These are phyloP conservation scores for Calephelis perditalis DNA, from an alignment of 2,888 invertebrate genomes.

Conservation along the genomic window DNA sequence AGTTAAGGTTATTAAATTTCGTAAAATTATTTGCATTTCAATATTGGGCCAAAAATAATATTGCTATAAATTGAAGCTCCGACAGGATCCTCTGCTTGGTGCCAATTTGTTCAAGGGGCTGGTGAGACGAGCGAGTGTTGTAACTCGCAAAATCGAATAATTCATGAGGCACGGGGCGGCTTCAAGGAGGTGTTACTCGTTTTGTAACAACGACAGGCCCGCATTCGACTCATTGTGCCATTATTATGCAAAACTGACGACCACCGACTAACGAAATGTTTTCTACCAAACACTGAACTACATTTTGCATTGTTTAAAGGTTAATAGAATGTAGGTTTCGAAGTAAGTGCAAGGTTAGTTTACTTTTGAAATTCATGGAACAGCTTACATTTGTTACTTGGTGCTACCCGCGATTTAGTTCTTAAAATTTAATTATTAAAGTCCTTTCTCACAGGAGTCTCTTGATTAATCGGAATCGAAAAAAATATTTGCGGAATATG, in stretches of 20 bases:
- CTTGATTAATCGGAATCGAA: not conserved
- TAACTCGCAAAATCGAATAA: slow-evolving; percentile 53
- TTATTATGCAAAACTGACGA: slow-evolving; percentile 69
- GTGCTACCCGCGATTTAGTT: too few relatives aligned
- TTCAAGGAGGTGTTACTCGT: slow-evolving; percentile 54
- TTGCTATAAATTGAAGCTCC: slow-evolving; percentile 16
- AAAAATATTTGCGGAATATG: too few relatives aligned
- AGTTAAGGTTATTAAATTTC: slow-evolving; percentile 10
- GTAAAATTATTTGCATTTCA: slow-evolving; percentile 15
- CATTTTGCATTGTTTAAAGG: slow-evolving; percentile 59
- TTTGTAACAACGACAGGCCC: slow-evolving; percentile 53
- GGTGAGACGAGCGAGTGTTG: slow-evolving; percentile 41
- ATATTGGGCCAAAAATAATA: slow-evolving; percentile 17
- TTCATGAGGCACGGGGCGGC: slow-evolving; percentile 58
- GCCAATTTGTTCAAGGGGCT: slow-evolving; percentile 31
- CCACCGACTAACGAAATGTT: slow-evolving; percentile 55
- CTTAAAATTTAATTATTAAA: not conserved
- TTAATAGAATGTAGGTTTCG: slow-evolving; percentile 66
- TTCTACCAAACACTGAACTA: slow-evolving; percentile 47
- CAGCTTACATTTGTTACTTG: too few relatives aligned
- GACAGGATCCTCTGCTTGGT: slow-evolving; percentile 21
- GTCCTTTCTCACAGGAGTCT: not conserved
- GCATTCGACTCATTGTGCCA: slow-evolving; percentile 54
- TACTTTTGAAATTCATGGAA: slow-evolving; percentile 3
- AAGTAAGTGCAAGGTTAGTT: slow-evolving; percentile 53